Evolutionary conservation across 92 coral and sea anemone genomes (phyloP).

Genomic region (Montipora capitata): DNA sequence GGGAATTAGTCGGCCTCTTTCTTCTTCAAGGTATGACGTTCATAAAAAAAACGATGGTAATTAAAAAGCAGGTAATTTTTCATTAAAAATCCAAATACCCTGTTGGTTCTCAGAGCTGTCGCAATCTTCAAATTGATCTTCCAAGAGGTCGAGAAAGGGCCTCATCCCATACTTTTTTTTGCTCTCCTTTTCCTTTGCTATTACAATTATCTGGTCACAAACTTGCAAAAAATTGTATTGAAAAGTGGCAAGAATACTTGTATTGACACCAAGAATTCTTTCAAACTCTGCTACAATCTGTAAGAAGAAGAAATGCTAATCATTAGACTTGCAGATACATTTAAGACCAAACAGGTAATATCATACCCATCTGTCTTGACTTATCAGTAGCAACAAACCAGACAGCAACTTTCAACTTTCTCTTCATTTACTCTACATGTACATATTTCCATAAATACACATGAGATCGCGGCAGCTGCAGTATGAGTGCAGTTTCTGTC

Average conservation of each 20-base stretch:
- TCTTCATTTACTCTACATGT: no score
- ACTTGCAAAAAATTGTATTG: constrained; percentile 51
- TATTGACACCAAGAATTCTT: constrained; percentile 48
- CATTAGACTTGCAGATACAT: no score
- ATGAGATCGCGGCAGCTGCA: background rate
- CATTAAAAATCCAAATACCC: background rate
- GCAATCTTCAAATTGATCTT: background rate
- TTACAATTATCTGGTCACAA: constrained; percentile 1
- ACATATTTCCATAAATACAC: constrained; percentile 11
- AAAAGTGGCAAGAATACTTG: constrained; percentile 47
- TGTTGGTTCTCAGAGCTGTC: background rate
- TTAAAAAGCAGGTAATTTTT: no score
- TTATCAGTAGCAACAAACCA: no score
- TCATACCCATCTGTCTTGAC: no score
- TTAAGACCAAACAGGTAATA: no score
- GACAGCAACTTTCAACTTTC: no score
- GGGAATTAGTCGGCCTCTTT: no score
- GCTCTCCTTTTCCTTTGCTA: constrained; percentile 10
- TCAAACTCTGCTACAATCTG: constrained; percentile 72
- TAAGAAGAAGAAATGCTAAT: no score
- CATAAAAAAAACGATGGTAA: no score
- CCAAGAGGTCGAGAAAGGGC: constrained; percentile 1
- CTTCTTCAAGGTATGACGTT: no score
- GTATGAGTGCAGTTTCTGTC: no score
- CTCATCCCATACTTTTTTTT: constrained; percentile 1